Conservation (phyloP, 2,888 invertebrate genomes). For the Arrhopalites spinosus region DNA sequence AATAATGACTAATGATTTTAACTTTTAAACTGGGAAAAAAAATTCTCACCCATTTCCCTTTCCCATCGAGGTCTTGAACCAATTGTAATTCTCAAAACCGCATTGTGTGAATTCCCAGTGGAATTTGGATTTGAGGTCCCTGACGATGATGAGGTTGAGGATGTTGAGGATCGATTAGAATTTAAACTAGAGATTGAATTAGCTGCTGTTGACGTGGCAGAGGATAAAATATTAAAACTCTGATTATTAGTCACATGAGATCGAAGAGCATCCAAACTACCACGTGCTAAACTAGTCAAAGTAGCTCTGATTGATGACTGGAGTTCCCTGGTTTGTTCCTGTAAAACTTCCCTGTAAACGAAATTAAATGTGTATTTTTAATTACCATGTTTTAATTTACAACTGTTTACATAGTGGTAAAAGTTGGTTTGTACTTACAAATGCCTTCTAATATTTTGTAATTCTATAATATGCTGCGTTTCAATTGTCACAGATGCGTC, state of each 20-base stretch:
- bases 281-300: conserved; percentile 51
- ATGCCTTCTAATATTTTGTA: conserved; percentile 52
- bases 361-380: too few species aligned
- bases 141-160: neutral
- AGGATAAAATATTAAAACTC: neutral
- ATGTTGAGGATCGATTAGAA: neutral
- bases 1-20: too few species aligned
- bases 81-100: conserved; percentile 24
- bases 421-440: conserved; percentile 12
- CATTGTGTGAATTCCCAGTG: conserved; percentile 19
- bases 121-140: conserved; percentile 14
- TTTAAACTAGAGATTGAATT: neutral
- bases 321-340: conserved; percentile 54
- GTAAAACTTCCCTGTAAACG: conserved; percentile 47
- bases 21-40: too few species aligned
- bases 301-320: conserved; percentile 55
- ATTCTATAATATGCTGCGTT: conserved; percentile 53
- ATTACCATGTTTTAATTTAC: too few species aligned
- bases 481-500: conserved; percentile 51
- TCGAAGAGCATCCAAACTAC: conserved; percentile 52
- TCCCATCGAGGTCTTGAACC: conserved; percentile 28
- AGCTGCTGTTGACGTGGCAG: neutral
- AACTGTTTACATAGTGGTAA: too few species aligned
- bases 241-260: conserved; percentile 43
- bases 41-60: too few species aligned